phyloP scores from a whole-genome alignment of 2,888 invertebrate genomes.

The Eudemis profundana region DNA sequence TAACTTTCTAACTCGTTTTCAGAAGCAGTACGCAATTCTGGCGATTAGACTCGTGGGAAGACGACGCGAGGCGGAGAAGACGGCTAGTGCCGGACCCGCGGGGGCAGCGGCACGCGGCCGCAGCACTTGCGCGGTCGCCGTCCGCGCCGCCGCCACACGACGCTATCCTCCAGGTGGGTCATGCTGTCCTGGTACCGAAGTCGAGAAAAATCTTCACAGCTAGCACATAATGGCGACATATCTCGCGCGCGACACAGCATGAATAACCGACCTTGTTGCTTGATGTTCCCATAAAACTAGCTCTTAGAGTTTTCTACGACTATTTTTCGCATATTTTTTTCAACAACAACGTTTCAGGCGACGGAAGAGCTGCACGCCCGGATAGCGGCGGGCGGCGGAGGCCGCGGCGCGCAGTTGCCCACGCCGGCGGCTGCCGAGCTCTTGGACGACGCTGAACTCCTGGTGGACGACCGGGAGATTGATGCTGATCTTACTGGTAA shows the following conservation, averaged over 20 bases:
- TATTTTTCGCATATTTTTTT: no score
- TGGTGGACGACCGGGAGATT: conserved; percentile 95
- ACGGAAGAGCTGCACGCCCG: conserved; percentile 97
- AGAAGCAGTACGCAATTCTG: conserved; percentile 87
- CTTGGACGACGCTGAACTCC: conserved; percentile 96
- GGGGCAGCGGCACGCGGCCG: conserved; percentile 97
- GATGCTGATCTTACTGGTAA: conserved; percentile 93
- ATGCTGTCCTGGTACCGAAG: conserved; percentile 3
- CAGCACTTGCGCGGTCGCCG: conserved; percentile 92
- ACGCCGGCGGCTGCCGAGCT: conserved; percentile 93
- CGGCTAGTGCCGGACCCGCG: conserved; percentile 98
- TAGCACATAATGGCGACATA: no score
- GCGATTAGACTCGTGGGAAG: conserved; percentile 99
- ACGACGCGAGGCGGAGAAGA: conserved; percentile 97
- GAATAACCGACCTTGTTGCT: no score
- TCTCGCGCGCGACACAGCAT: no score
- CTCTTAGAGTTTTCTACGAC: no score
- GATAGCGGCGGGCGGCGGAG: conserved; percentile 86
- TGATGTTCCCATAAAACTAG: no score
- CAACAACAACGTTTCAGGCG: conserved; percentile 82
- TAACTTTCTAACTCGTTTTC: conserved; percentile 7
- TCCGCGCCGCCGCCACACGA: conserved; percentile 92
- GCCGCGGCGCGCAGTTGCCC: conserved; percentile 87
- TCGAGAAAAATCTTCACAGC: not conserved
- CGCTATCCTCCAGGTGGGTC: conserved; percentile 92